Percentiles rank a stretch among this genome's conserved stretches.
phyloP scores from a whole-genome alignment of 2,888 invertebrate species.

The Blastobasis lacticolella region DNA sequence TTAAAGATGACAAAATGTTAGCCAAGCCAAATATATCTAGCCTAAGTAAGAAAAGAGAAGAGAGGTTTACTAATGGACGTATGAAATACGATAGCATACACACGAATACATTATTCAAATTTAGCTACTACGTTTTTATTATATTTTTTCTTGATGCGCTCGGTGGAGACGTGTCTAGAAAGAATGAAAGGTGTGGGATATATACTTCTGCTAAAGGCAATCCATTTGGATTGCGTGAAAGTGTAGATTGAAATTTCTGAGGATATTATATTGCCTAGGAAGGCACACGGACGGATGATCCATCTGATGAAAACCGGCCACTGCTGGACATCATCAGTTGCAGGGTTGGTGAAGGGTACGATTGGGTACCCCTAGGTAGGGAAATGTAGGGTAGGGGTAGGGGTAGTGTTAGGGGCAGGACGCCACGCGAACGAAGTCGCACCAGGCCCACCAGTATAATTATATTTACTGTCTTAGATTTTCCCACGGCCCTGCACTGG shows the following conservation, averaged over 20 bases:
- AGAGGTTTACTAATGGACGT: slow-evolving; percentile 53
- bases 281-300: too few species aligned
- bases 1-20: too few species aligned
- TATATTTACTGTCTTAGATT: too few species aligned
- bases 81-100: slow-evolving; percentile 56
- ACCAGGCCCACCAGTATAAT: too few species aligned
- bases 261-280: too few species aligned
- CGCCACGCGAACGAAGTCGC: too few species aligned
- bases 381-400: not conserved
- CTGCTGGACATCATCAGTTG: too few species aligned
- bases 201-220: not conserved
- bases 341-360: not conserved
- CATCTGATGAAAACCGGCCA: too few species aligned
- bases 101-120: slow-evolving; percentile 59
- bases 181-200: not conserved
- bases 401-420: too few species aligned
- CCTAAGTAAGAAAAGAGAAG: slow-evolving; percentile 12
- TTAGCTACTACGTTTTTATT: slow-evolving; percentile 33
- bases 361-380: too few species aligned
- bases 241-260: not conserved
- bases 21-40: not conserved
- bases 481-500: too few species aligned
- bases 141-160: not conserved
- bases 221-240: not conserved
- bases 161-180: not conserved